A percentile compares a stretch with the other conserved stretches of the same genome.
These are phyloP conservation scores for Ctenosaura bakeri DNA, from an alignment of 2,797 vertebrate species.

Conservation along the genomic window DNA sequence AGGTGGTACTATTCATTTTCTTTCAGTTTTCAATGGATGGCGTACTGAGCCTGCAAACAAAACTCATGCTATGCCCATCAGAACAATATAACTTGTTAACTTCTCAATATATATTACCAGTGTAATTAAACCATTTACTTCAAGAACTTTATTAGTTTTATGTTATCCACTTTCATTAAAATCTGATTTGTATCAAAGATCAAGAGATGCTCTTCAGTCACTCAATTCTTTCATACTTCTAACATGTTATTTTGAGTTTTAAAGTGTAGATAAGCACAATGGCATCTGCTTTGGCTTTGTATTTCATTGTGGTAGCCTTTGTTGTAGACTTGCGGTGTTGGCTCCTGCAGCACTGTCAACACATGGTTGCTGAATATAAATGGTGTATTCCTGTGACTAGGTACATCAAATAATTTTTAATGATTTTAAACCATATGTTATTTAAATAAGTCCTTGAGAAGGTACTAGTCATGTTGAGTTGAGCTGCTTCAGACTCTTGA, in stretches of 20 bases:
- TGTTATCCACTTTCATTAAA: background rate
- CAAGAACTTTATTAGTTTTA: background rate
- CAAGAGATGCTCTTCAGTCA: background rate
- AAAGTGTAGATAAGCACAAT: background rate
- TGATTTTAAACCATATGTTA: background rate
- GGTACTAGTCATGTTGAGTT: background rate
- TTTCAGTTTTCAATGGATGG: background rate
- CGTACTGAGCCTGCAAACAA: background rate
- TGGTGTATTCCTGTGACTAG: background rate
- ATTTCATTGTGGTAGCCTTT: background rate
- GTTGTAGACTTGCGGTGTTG: background rate
- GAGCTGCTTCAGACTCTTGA: background rate
- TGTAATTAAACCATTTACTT: too few species aligned
- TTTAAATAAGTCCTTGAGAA: background rate
- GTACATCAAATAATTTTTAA: background rate
- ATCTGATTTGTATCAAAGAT: background rate
- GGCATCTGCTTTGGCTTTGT: background rate
- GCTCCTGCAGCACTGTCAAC: background rate
- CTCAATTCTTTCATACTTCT: background rate
- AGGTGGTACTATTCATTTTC: background rate
- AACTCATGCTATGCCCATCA: background rate
- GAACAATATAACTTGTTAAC: background rate
- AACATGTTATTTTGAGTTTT: background rate
- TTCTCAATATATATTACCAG: background rate
- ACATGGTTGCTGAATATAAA: background rate